Evolutionary conservation across 2,797 vertebrate genomes (phyloP), one percentile per base, ranked within the genome.

Genomic region (Pteronotus mesoamericanus): DNA sequence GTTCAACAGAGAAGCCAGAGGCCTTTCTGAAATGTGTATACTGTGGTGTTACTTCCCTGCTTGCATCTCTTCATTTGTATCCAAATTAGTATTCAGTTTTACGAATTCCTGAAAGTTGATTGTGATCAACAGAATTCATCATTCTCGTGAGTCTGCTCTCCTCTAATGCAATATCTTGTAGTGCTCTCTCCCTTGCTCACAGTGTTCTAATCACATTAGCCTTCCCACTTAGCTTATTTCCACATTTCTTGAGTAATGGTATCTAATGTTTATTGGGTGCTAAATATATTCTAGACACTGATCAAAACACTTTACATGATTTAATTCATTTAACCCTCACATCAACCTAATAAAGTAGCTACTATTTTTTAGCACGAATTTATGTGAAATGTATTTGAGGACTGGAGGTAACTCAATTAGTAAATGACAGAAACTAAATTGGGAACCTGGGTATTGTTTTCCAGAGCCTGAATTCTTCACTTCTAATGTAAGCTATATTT

Each of bases 351-450:
- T 24, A 48, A 66, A 24, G 21, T 64, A 39, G 51, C 42, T 74
- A n/a, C 11, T 48, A 34, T 85, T 80, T 61, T 83, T 46, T 61
- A 84, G 12, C 7, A 57, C 10, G 1, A 68, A n/a, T 51, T 37
- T 72, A 34, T 61, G 12, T 48, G 24, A 86, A 26, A 71, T 61
- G 26, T 51, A 80, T 77, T 32, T 71, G 14, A 92, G 37, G 12
- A 8, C 69, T 19, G 0, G 21, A 51, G 14, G 6, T 59, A n/a
- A 66, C 21, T 82, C 82, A 86, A 74, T 59, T 74, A 90, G 34
- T 53, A 78, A 64, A 59, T 78, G 26, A 79, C 11, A 94, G 4
- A 91, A 39, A 82, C 2, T 44, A 15, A 86, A 59, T 72, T 92
- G 12, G 86, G 71, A 77, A 53, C 16, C 19, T 69, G 6, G n/a